Base-by-base conservation (phyloP, 2,888 invertebrate genomes). In the Craniophora ligustri region DNA sequence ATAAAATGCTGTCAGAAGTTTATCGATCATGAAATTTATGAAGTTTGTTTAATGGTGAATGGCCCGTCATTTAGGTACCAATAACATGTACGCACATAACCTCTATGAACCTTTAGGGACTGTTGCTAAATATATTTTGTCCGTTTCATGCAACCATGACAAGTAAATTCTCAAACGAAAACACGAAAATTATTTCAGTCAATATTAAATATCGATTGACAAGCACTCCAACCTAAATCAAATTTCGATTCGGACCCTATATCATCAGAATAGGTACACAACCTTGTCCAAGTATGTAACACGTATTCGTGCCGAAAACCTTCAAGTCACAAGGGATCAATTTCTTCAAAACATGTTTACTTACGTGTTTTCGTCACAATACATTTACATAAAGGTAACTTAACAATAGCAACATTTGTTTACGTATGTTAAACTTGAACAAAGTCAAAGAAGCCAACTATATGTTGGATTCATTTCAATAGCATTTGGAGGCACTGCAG, bases 391-490 rank as follows among this genome's bases (percentile, higher is more conserved):
- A 72, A 68, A 62, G 38, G 35, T 19, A 30, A 30, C 48, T 57
- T 40, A 62, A 75, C 69, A 73, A 62, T 63, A 44, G 13, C 15
- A 10, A 50, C 50, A 44, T 53, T 68, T 67, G 60, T 67, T 70
- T 58, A 44, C 30, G 46, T 54, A 46, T 44, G 46, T 57, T 42
- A 57, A 67, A 61, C 38, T 65, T 58, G 28, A 49, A 48, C 62
- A 67, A 72, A 69, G 61, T 56, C 41, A 23, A 34, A 44, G 72
- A 69, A 66, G 49, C 54, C 64, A 41, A 39, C 5, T 16, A 35
- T 40, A 32, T 50, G 23, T 5, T 41, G 2, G 35, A 65, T 50
- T 45, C 42, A 61, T 31, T 56, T 56, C 21, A 35, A 59, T 38
- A 26, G 28, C 13, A 36, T 48, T 55, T 42, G 15, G 7, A n/a